A percentile compares a stretch with the other conserved stretches of the same genome.
Conservation (phyloP, 23 tunicate species). For the Diplosoma virens region DNA sequence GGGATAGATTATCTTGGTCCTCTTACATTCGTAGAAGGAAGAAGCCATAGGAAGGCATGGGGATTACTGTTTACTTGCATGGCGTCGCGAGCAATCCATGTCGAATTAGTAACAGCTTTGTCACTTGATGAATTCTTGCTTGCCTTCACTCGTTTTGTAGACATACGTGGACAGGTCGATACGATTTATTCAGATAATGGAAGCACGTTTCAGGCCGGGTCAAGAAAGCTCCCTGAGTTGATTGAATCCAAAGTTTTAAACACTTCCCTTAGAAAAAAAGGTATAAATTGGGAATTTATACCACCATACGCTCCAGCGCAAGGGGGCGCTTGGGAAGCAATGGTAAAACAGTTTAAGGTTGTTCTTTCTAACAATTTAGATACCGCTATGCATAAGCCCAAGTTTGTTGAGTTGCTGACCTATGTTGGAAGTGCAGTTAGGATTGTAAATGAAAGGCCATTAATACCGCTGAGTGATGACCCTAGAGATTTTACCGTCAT, state of each 20-base stretch:
- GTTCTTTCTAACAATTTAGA: conserved; percentile 1
- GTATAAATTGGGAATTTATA: not conserved
- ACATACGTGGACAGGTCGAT: not conserved
- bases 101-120: conserved; percentile 6
- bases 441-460: conserved; percentile 15
- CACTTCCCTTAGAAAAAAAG: too few species aligned
- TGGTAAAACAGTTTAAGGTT: conserved; percentile 1
- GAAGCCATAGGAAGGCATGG: conserved; percentile 13
- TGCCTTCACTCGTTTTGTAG: conserved; percentile 11
- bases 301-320: conserved; percentile 3
- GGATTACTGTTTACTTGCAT: conserved; percentile 12
- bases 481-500: conserved; percentile 11
- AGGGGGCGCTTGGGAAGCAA: conserved; percentile 17
- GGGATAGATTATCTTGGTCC: conserved; percentile 13
- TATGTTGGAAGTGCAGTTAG: not conserved
- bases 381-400: not conserved
- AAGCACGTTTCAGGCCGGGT: conserved; percentile 2
- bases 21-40: not conserved
- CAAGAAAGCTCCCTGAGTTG: too few species aligned
- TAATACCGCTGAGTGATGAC: conserved; percentile 1
- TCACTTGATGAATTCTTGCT: not conserved
- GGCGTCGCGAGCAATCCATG: not conserved
- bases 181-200: conserved; percentile 12
- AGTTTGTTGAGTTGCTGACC: not conserved
- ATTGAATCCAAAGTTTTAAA: too few species aligned